Conservation (phyloP, 2,888 invertebrate genomes). For the Sthenelais limicola region DNA sequence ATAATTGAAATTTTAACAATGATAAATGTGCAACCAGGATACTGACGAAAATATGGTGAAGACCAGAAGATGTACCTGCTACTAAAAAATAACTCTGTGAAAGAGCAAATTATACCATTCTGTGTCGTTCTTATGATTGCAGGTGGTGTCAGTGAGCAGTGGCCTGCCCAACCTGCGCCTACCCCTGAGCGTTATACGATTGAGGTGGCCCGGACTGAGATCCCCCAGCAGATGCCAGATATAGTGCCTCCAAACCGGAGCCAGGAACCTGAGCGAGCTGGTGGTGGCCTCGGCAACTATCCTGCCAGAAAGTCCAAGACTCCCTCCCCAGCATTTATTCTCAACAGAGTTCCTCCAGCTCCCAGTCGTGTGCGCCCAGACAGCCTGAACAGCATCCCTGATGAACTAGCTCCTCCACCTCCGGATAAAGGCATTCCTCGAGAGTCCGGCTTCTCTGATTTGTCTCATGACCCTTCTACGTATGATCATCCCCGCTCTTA, state of each 20-base stretch:
- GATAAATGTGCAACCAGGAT: too few relatives aligned
- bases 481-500: constrained; percentile 32
- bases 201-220: background rate
- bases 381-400: constrained; percentile 66
- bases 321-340: background rate
- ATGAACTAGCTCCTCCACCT: constrained; percentile 62
- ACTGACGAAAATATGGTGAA: too few relatives aligned
- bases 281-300: background rate
- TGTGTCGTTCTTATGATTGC: background rate
- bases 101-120: too few relatives aligned
- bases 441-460: background rate
- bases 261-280: too few relatives aligned
- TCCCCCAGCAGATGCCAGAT: background rate
- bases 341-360: constrained; percentile 37
- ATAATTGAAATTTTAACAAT: too few relatives aligned
- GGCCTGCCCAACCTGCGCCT: background rate
- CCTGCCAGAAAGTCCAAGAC: background rate
- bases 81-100: too few relatives aligned
- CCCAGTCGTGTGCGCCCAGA: constrained; percentile 43
- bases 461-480: background rate
- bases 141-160: background rate
- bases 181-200: constrained; percentile 2
- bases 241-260: background rate
- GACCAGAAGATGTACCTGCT: too few relatives aligned
- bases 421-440: constrained; percentile 51